Evolutionary conservation across 53 echinoderm and acorn worm species (phyloP).

Genomic region (Mesocentrotus franciscanus): DNA sequence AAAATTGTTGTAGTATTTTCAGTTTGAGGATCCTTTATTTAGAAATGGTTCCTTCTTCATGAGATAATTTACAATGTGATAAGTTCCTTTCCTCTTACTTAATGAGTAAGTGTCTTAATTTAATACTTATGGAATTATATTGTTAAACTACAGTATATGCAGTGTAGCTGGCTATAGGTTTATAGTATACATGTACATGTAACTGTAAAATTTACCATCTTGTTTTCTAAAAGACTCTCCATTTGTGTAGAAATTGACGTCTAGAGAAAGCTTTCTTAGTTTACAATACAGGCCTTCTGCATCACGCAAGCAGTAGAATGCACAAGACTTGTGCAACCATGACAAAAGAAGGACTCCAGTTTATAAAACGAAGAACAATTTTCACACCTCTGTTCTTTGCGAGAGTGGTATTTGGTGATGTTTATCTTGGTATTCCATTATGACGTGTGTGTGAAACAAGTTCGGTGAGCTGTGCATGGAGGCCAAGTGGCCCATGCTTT

Average conservation of each 20-base stretch:
- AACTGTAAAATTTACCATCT: background rate
- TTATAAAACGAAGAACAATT: background rate
- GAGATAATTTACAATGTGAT: background rate
- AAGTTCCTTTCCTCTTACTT: no score
- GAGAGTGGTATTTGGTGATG: slow-evolving; percentile 18
- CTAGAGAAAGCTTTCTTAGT: background rate
- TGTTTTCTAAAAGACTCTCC: background rate
- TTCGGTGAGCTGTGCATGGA: background rate
- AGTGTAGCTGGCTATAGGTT: no score
- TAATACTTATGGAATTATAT: no score
- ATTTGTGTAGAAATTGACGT: background rate
- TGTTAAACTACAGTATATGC: no score
- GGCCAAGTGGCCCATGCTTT: background rate
- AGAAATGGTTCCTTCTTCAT: background rate
- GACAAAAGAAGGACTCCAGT: background rate
- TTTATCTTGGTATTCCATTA: slow-evolving; percentile 47
- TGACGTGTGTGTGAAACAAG: slow-evolving; percentile 30
- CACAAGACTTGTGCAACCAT: background rate
- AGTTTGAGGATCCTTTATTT: background rate
- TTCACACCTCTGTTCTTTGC: slow-evolving; percentile 19
- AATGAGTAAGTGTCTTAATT: no score
- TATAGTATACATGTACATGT: background rate
- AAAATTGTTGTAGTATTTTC: background rate
- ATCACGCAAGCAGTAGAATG: background rate
- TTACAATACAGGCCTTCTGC: background rate